Percentiles rank a stretch among this genome's conserved stretches.
These are phyloP conservation scores for Cuculus canorus DNA, from an alignment of 2,797 vertebrate genomes.

Conservation along the genomic window DNA sequence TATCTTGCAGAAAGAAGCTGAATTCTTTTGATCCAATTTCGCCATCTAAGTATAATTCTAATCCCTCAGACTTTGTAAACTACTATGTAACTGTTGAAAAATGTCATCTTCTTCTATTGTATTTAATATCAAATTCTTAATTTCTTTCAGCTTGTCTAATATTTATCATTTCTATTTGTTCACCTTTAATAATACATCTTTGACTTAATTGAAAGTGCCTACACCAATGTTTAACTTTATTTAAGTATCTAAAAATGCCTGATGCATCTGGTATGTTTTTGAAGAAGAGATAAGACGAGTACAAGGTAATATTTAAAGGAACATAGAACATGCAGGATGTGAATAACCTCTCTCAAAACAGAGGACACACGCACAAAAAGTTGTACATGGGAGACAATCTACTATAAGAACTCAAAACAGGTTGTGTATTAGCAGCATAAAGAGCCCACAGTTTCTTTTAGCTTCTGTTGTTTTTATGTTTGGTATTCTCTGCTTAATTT, in stretches of 20 bases:
- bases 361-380: not conserved
- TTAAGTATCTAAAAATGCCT: not conserved
- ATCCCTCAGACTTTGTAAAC: not conserved
- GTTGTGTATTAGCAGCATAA: not conserved
- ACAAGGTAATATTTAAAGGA: not conserved
- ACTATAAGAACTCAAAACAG: not conserved
- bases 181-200: too few species aligned
- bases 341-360: not conserved
- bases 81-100: not conserved
- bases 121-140: not conserved
- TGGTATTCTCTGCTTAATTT: not conserved
- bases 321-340: not conserved
- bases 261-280: not conserved
- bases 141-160: conserved; percentile 5
- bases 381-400: not conserved
- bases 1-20: not conserved
- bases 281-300: not conserved
- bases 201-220: not conserved
- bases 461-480: not conserved
- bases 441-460: not conserved
- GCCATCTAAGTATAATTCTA: not conserved
- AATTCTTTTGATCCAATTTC: not conserved
- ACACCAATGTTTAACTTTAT: not conserved
- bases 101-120: not conserved
- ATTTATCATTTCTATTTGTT: not conserved